Evolutionary conservation across 2,797 vertebrate genomes (phyloP), one percentile per base, ranked within the genome.

Genomic region (Notoglanidium macrostoma): DNA sequence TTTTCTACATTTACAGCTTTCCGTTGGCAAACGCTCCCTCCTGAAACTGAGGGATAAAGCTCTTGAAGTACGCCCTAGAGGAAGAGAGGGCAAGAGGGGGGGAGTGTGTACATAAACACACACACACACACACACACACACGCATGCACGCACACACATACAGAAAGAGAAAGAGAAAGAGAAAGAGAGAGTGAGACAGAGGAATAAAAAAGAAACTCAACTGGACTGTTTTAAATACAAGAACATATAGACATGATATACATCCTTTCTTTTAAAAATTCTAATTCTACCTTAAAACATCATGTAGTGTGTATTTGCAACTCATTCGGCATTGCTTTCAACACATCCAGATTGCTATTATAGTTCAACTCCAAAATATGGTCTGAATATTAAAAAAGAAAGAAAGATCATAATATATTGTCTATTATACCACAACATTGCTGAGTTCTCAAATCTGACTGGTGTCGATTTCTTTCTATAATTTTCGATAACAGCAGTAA

Each of bases 21-120:
- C 98, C 98, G 40, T 97, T 99, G 94, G 98, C 97, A 93, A 99
- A 99, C 0, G 98, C 98, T 84, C 97, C 98, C 94, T 99, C 98
- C 93, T 99, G 98, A 96, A 99, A 99, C 95, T 98, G 98, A 91
- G 98, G 98, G 90, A 99, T 97, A 92, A 98, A 99, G 83, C 95
- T 97, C 96, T 97, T 98, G 96, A 99, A 99, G 95, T 99, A 97
- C 0, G 96, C 96, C 95, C 98, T 99, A 93, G 85, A 76, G 86
- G 86, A 88, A 92, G 19, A 88, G 61, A 86, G 84, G 87, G 84
- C 78, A n/a, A 73, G 63, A 70, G 46, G 46, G 9, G 35, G 35
- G 89, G 46, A 15, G 67, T 46, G 59, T 32, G 44, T 4, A 26
- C 29, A 85, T 7, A 40, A 40, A 40, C 14, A 85, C 61, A 76